A percentile compares a stretch with the other conserved stretches of the same genome.
phyloP scores from a whole-genome alignment of 2,113 vertebrate species.

The Seriola rivoliana region DNA sequence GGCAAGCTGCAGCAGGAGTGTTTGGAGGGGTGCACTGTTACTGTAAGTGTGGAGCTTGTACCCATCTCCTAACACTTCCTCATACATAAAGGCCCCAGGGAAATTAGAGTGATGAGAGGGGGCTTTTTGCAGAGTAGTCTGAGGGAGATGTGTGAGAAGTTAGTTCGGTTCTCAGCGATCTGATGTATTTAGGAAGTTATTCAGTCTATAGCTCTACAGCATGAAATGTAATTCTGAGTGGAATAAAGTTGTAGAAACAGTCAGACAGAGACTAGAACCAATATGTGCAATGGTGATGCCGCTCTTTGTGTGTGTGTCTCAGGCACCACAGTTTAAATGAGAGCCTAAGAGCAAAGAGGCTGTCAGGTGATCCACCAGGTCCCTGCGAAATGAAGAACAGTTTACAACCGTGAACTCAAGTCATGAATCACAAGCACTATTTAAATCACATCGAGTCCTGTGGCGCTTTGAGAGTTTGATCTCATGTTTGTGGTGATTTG shows the following conservation, averaged over 20 bases:
- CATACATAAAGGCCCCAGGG: conserved; percentile 44
- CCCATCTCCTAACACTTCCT: conserved; percentile 51
- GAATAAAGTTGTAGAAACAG: conserved; percentile 40
- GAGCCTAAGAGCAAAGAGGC: neutral
- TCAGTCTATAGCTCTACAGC: conserved; percentile 36
- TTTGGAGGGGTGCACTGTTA: conserved; percentile 19
- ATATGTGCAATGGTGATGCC: conserved; percentile 9
- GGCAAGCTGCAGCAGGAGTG: conserved; percentile 13
- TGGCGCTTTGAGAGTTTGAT: neutral
- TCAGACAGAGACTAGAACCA: conserved; percentile 13
- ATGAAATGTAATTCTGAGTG: conserved; percentile 42
- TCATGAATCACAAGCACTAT: conserved; percentile 37
- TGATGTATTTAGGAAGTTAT: conserved; percentile 37
- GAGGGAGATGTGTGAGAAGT: conserved; percentile 54
- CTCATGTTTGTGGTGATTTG: neutral
- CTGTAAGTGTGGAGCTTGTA: conserved; percentile 17
- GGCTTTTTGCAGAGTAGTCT: conserved; percentile 60
- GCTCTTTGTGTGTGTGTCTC: conserved; percentile 18
- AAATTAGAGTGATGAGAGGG: conserved; percentile 66
- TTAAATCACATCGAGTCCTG: conserved; percentile 11
- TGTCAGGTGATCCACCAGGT: conserved; percentile 12
- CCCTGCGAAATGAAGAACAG: conserved; percentile 30
- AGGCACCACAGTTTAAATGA: conserved; percentile 24
- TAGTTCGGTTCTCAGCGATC: conserved; percentile 22
- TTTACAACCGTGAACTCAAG: conserved; percentile 7